Evolutionary conservation across 1,140 invertebrate genomes (phyloP).

Genomic region (Anadara kagoshimensis): DNA sequence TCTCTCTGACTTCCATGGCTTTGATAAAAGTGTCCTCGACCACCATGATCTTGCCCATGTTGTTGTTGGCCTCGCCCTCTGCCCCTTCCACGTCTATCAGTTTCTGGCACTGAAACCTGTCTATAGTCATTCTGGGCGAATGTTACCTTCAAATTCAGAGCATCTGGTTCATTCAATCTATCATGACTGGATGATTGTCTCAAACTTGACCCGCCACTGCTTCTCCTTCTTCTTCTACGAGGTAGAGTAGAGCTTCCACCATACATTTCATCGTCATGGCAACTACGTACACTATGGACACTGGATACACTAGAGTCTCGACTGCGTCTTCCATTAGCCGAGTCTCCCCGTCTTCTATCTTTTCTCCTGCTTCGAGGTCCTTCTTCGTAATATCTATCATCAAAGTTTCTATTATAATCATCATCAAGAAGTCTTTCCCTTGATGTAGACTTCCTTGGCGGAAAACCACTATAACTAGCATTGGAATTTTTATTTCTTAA

Average conservation of each 20-base stretch:
- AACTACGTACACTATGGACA: slow-evolving; percentile 39
- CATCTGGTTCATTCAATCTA: slow-evolving; percentile 28
- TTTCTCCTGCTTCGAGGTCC: slow-evolving; percentile 20
- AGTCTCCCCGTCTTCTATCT: slow-evolving; percentile 20
- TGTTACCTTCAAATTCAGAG: slow-evolving; percentile 36
- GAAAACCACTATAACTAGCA: not conserved
- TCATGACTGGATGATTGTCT: slow-evolving; percentile 35
- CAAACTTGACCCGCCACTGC: slow-evolving; percentile 26
- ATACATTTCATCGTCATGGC: slow-evolving; percentile 36
- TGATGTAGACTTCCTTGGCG: not conserved
- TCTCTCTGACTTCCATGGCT: not conserved
- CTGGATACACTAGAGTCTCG: slow-evolving; percentile 39
- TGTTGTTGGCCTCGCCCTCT: slow-evolving; percentile 12
- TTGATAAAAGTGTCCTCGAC: slow-evolving; percentile 2
- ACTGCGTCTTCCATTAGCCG: slow-evolving; percentile 33
- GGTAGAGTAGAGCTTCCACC: slow-evolving; percentile 19
- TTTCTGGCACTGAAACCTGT: slow-evolving; percentile 20
- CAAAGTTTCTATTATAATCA: not conserved
- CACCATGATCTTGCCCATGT: slow-evolving; percentile 17
- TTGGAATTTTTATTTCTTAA: slow-evolving; percentile 12
- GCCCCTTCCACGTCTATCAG: slow-evolving; percentile 15
- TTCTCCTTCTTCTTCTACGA: slow-evolving; percentile 6
- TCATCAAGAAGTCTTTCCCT: slow-evolving; percentile 22
- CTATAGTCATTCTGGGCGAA: slow-evolving; percentile 37
- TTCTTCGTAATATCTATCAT: slow-evolving; percentile 17